Evolutionary conservation across 2,113 vertebrate genomes (phyloP), one percentile per base, ranked within the genome.

Genomic region (Megaceryle maxima): DNA sequence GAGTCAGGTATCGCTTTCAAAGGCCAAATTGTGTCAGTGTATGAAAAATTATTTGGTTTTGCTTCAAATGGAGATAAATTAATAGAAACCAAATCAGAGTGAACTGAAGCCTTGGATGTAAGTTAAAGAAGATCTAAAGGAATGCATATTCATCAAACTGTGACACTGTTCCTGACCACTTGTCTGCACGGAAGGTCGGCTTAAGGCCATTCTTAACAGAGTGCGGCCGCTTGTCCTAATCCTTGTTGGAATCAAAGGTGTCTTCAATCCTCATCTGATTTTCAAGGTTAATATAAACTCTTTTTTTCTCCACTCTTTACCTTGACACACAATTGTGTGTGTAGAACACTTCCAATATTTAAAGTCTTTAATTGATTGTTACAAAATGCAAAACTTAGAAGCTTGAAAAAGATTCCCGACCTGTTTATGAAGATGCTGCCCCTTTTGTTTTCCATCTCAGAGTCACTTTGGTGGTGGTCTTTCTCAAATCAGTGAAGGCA

Each of bases 11-110:
- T 64, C 26, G 1, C 74, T 88, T 95, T 92, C 64, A 92, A 88
- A 95, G 55, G 35, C 75, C 83, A 43, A 74, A 39, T 16, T 53
- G 17, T 86, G 63, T 78, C 85, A 81, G 17, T 53, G 11, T 64
- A 35, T 81, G 75, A 90, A 75, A 88, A 90, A 94, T 76, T 3
- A 72, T 88, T 64, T 88, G 24, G 19, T 81, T 94, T 92, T 90
- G 25, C 41, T 96, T 80, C 68, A 85, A 55, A 92, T 92, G 51
- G 56, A 92, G 87, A 94, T 78, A 92, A 94, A 96, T 85, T 87
- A 95, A 67, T 74, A 91, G 72, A 88, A 95, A 67, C 59, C 22
- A 92, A 62, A 43, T 26, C 51, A 43, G 77, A 92, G 53, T 69
- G 48, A 94, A 44, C 35, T 33, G 80, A 88, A 90, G 50, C 75